Evolutionary conservation across 2,797 vertebrate species (phyloP), one percentile per base, ranked within the genome.

Genomic region (Rhabdophis nuchalis): DNA sequence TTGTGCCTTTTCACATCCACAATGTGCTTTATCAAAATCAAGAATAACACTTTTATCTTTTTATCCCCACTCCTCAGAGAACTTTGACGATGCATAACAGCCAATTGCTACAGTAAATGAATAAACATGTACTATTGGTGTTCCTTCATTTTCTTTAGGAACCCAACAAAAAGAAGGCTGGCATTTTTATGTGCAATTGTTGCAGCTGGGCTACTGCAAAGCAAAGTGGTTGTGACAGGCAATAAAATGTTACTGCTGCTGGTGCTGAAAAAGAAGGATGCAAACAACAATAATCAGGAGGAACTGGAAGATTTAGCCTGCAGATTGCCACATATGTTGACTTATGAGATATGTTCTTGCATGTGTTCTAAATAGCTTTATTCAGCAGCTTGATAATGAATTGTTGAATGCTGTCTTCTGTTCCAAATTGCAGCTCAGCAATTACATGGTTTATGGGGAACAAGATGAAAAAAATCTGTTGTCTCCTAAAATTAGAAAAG

Each of bases 131-230:
- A 93, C 90, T 93, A 92, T 95, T 95, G 90, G 93, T 96, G 90
- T 93, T 90, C 94, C 94, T 90, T 95, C 93, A 95, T 95, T 94
- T 96, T 94, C 85, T 94, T 95, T 92, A 68, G 5, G 25, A 68
- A 68, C 27, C 29, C 27, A 20, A 91, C 94, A 93, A 57, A 57
- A 57, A 27, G 29, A 50, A 64, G 5, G 27, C 14, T 91, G 93
- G 93, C 94, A 93, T 96, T 95, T 95, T 94, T 93, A 56, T 95
- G 95, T 95, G 95, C 95, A 85, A 89, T 90, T 93, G 92, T 93
- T 96, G 95, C 92, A 95, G 94, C 93, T 95, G 94, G 85, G 93
- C 91, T 96, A 87, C 82, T 95, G 90, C 90, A 94, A 94, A 94
- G 92, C 68, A 95, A 96, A 96, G 95, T 87, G 92, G 20, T 93